Evolutionary conservation across 2,797 vertebrate species (phyloP).

Genomic region (Etheostoma nigrum): DNA sequence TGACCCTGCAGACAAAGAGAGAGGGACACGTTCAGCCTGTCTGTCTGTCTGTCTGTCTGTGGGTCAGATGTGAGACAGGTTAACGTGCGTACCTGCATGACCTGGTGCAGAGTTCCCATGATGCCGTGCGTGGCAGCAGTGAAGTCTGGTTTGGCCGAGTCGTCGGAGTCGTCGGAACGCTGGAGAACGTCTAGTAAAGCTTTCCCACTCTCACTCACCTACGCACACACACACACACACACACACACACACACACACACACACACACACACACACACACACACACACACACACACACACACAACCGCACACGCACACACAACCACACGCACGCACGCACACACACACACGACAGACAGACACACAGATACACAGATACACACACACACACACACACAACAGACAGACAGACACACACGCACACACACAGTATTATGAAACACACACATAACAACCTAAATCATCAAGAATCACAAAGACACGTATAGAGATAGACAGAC

Average conservation of each 20-base stretch:
- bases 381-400: too few species aligned
- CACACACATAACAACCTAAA: too few species aligned
- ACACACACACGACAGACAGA: too few species aligned
- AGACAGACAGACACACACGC: too few species aligned
- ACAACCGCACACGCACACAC: too few species aligned
- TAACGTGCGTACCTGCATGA: constrained; percentile 84
- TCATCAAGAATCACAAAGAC: too few species aligned
- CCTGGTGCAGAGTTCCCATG: constrained; percentile 94
- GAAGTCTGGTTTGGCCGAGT: constrained; percentile 92
- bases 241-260: too few species aligned
- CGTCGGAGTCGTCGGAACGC: constrained; percentile 89
- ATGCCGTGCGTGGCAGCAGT: constrained; percentile 93
- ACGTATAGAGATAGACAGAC: constrained; percentile 2
- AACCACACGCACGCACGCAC: too few species aligned
- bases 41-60: not conserved
- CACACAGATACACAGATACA: too few species aligned
- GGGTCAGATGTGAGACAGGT: not conserved
- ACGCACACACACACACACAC: constrained; percentile 31
- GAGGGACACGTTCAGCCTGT: not conserved
- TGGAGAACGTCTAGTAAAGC: constrained; percentile 94
- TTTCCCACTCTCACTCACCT: constrained; percentile 98
- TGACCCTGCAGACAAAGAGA: constrained; percentile 70
- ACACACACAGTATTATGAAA: too few species aligned
- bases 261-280: too few species aligned
- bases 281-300: too few species aligned